Percentiles rank a stretch among this genome's conserved stretches.
These are phyloP conservation scores for Heliconius ethilla DNA, from an alignment of 2,888 invertebrate genomes.

Conservation along the genomic window DNA sequence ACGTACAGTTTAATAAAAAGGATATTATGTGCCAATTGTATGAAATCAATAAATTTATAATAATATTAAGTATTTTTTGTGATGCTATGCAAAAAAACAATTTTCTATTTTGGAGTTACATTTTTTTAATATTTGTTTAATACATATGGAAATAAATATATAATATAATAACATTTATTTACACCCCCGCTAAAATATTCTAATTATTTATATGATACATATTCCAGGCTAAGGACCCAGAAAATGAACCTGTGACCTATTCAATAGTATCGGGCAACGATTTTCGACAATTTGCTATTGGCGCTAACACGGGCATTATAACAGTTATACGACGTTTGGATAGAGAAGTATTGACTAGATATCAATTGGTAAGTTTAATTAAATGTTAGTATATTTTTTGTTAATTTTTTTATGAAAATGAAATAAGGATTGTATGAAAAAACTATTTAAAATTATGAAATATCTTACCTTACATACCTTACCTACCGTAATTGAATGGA, in stretches of 20 bases:
- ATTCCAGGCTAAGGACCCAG: conserved; percentile 91
- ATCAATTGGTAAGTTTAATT: conserved; percentile 86
- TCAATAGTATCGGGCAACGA: conserved; percentile 94
- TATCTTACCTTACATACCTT: no score
- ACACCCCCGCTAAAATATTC: background rate
- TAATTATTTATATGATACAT: background rate
- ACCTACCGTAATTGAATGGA: no score
- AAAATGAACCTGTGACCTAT: conserved; percentile 92
- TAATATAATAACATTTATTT: no score
- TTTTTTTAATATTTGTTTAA: no score
- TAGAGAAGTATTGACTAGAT: conserved; percentile 93
- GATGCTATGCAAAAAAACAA: no score
- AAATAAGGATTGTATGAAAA: no score
- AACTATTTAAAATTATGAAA: no score
- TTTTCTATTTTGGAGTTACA: no score
- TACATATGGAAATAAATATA: no score
- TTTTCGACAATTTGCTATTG: conserved; percentile 92
- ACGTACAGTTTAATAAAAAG: background rate
- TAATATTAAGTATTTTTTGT: no score
- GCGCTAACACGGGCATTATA: conserved; percentile 92
- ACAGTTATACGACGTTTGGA: conserved; percentile 92
- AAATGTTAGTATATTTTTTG: background rate
- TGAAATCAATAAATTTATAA: no score
- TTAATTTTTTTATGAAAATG: no score
- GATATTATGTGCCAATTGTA: background rate